Base-by-base conservation (phyloP, 2,888 invertebrate genomes). In the Stegana nigrithorax region DNA sequence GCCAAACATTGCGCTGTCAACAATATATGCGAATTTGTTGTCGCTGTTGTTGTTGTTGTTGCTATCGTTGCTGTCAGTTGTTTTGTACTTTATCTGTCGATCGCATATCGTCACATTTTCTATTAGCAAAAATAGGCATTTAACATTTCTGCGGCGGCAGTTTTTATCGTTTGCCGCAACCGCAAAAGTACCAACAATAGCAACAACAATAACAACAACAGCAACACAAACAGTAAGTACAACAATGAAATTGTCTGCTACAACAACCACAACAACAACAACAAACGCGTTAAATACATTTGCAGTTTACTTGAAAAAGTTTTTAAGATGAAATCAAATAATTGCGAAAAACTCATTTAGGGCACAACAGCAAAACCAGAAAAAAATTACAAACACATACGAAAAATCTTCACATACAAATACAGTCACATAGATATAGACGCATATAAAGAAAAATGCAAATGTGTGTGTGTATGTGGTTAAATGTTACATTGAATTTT, bases 301-400 rank as follows among this genome's bases (percentile, higher is more conserved):
- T 60, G 32, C 64, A 50, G 26, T 66, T 55, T 68, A 69, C 68
- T 64, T 64, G 58, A 66, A 61, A 65, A 68, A 71, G 66, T 72
- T 73, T 72, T 77, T 73, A 68, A 77, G 76, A 77, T 77, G 76
- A 77, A 77, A 77, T 77, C 80, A 77, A 77, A 80, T 77, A 80
- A 77, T 77, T 78, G 80, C 75, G 73, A 77, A 69, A 70, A 78
- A 77, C 78, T 79, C 78, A 75, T 79, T 76, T 79, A 64, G 80
- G 73, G 72, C 75, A 77, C 71, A 73, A 65, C 65, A 65, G 60
- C 64, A 66, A 14, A 53, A 66, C 12, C 50, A 63, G n/a, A 57
- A 65, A 44, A 26, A 60, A 61, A 14, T 27, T 23, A 57, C 23
- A 36, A n/a, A 70, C 25, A 59, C 57, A 26, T 60, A 60, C 47